Evolutionary conservation across 2,113 vertebrate species (phyloP).

Genomic region (Thamnaconus septentrionalis): DNA sequence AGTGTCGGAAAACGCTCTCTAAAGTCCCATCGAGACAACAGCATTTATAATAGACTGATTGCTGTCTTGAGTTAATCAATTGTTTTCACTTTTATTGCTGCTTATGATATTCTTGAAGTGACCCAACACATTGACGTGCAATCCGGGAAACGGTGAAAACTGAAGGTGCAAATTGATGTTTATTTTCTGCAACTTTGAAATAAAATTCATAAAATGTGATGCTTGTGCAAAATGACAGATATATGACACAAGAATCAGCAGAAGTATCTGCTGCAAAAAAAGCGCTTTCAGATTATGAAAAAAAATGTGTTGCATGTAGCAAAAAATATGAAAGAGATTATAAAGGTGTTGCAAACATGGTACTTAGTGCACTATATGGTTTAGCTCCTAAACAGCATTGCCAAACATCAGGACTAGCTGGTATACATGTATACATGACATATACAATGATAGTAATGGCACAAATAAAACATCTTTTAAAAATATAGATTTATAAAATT

Average conservation of each 20-base stretch:
- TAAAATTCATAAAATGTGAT: conserved; percentile 23
- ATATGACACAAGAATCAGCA: neutral
- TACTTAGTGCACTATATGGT: neutral
- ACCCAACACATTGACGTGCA: no score
- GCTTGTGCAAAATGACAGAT: neutral
- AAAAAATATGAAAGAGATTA: conserved; percentile 21
- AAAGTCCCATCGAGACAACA: no score
- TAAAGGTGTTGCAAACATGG: conserved; percentile 14
- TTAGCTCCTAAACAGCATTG: conserved; percentile 16
- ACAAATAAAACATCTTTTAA: conserved; percentile 30
- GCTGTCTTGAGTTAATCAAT: no score
- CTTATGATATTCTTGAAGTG: no score
- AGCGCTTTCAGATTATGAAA: neutral
- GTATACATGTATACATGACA: conserved; percentile 16
- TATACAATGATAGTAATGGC: conserved; percentile 21
- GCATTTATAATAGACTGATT: no score
- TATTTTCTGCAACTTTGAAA: conserved; percentile 24
- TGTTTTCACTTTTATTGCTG: no score
- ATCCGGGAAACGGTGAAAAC: no score
- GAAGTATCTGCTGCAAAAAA: conserved; percentile 4
- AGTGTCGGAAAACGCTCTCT: no score
- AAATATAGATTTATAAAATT: conserved; percentile 12
- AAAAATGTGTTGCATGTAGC: neutral
- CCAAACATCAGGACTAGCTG: conserved; percentile 13
- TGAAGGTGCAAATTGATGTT: conserved; percentile 5